A percentile compares a stretch with the other conserved stretches of the same genome.
Conservation (phyloP, 2,797 vertebrate genomes). For the Platalea minor region DNA sequence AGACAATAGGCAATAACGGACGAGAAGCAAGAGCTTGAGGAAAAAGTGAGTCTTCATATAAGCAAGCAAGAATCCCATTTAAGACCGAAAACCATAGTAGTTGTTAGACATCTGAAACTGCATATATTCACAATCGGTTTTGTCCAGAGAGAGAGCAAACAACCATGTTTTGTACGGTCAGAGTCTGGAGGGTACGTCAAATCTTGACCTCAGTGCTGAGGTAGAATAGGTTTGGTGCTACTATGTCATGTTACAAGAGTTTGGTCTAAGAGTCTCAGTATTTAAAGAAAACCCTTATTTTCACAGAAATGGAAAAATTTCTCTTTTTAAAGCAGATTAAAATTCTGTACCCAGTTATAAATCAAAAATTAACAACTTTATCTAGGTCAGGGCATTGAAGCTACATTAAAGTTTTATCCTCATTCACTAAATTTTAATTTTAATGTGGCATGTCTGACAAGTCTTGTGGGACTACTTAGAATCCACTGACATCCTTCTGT, state of each 20-base stretch:
- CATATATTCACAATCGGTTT: background rate
- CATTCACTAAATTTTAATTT: constrained; percentile 53
- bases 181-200: background rate
- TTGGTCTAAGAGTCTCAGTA: background rate
- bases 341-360: constrained; percentile 24
- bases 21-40: background rate
- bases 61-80: background rate
- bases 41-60: background rate
- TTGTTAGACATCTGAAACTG: background rate
- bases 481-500: constrained; percentile 52
- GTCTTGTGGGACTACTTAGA: constrained; percentile 29
- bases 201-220: background rate
- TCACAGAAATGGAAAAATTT: background rate
- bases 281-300: background rate
- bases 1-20: background rate
- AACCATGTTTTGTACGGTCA: background rate
- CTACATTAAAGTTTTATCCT: constrained; percentile 57
- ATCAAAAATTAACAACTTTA: constrained; percentile 67
- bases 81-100: background rate
- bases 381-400: constrained; percentile 52
- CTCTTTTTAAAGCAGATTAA: constrained; percentile 27
- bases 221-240: background rate
- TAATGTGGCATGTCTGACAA: constrained; percentile 51
- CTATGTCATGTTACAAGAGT: background rate
- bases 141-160: background rate